Evolutionary conservation across 2,113 vertebrate species (phyloP).

Genomic region (Pseudolaguvia tuberculata): DNA sequence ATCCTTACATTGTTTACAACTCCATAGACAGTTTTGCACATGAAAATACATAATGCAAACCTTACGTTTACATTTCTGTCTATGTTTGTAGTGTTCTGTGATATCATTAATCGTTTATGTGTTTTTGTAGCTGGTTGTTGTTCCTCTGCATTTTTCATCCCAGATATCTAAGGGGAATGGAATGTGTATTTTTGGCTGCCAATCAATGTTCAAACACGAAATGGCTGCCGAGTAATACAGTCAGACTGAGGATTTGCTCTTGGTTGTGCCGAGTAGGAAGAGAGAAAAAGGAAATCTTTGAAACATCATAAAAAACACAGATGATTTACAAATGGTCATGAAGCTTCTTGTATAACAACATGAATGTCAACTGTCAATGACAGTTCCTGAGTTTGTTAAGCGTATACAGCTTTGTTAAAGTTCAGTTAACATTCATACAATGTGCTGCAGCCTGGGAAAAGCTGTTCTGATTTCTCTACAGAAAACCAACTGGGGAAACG

Average conservation of each 20-base stretch:
- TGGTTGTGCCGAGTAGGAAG: constrained; percentile 19
- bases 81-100: background rate
- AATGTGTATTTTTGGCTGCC: constrained; percentile 27
- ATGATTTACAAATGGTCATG: background rate
- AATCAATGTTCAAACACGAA: constrained; percentile 32
- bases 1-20: background rate
- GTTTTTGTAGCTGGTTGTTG: background rate
- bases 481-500: background rate
- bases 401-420: background rate
- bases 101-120: background rate
- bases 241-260: constrained; percentile 36
- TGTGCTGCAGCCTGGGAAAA: background rate
- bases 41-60: constrained; percentile 23
- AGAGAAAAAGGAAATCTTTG: constrained; percentile 43
- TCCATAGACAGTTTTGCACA: constrained; percentile 9
- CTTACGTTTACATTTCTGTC: background rate
- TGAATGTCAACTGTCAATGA: background rate
- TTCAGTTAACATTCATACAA: background rate
- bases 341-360: background rate
- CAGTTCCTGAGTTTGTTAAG: background rate
- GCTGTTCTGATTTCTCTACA: background rate
- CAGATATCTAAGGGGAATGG: constrained; percentile 11
- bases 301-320: constrained; percentile 22
- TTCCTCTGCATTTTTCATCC: background rate
- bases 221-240: constrained; percentile 39